Percentiles rank a stretch among this genome's conserved stretches.
Conservation (phyloP, 2,113 vertebrate genomes). For the Pongo abelii region DNA sequence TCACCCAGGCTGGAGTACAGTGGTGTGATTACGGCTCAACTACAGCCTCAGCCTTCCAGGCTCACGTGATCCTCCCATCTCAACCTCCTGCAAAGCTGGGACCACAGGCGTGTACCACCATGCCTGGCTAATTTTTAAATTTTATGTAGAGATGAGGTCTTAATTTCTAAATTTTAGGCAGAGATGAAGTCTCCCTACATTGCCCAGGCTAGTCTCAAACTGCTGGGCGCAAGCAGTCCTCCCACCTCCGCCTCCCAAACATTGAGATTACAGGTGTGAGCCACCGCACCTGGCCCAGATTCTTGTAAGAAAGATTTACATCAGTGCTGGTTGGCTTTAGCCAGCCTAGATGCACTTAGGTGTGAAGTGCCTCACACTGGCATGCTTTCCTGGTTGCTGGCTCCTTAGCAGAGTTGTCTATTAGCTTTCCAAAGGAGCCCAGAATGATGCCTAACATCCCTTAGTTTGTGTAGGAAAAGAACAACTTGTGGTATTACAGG, state of each 20-base stretch:
- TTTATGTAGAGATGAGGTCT: not conserved
- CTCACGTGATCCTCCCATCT: not conserved
- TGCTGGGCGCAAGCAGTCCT: not conserved
- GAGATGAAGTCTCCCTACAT: not conserved
- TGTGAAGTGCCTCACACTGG: not conserved
- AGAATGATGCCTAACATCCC: not conserved
- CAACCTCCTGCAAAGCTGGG: not conserved
- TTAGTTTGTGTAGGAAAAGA: not conserved
- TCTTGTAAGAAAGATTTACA: not conserved
- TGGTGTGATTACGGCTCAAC: not conserved
- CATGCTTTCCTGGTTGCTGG: not conserved
- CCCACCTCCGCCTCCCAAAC: not conserved
- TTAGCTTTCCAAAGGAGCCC: not conserved
- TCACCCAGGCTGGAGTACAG: not conserved
- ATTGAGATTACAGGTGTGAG: not conserved
- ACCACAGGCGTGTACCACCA: not conserved
- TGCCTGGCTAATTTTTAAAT: not conserved
- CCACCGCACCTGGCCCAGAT: not conserved
- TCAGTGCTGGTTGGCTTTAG: too few relatives aligned
- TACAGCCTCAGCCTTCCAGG: not conserved
- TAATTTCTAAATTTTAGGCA: too few relatives aligned
- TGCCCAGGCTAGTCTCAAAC: not conserved
- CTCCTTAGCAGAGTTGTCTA: accelerated
- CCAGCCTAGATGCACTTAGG: not conserved
- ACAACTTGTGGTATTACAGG: accelerated